These are phyloP conservation scores for Caretta caretta DNA, from an alignment of 2,113 vertebrate genomes.

Conservation along the genomic window DNA sequence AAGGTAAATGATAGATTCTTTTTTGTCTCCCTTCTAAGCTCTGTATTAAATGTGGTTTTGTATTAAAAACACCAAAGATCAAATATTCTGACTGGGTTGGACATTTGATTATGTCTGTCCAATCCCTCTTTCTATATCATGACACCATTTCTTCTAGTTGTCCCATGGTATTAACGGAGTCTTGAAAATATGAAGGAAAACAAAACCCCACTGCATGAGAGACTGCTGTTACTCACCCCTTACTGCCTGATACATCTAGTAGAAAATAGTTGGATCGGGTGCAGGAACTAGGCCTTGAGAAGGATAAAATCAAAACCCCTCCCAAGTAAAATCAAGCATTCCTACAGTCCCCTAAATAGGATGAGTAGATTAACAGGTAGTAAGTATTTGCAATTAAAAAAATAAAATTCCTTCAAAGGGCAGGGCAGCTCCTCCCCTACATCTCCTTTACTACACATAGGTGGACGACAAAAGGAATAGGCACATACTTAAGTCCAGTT, in stretches of 20 bases:
- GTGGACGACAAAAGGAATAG: neutral
- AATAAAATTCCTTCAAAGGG: neutral
- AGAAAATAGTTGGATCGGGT: neutral
- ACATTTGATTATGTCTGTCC: neutral
- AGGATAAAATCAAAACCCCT: neutral
- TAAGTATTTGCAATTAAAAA: neutral
- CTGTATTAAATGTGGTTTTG: neutral
- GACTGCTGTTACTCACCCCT: neutral
- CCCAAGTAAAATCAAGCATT: neutral
- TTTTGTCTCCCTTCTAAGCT: neutral
- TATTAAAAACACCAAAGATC: neutral
- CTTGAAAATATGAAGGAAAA: neutral
- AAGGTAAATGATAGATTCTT: neutral
- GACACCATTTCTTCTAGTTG: neutral
- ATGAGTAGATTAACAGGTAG: neutral
- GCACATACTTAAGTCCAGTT: neutral
- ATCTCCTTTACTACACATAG: neutral
- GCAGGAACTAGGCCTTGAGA: neutral
- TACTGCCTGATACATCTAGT: neutral
- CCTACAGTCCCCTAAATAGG: neutral
- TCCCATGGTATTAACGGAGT: neutral
- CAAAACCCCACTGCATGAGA: neutral
- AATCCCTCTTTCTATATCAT: neutral
- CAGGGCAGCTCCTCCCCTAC: too few species aligned
- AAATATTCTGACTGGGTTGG: neutral